phyloP scores from a whole-genome alignment of 2,888 invertebrate genomes.

The Oscheius sp. region DNA sequence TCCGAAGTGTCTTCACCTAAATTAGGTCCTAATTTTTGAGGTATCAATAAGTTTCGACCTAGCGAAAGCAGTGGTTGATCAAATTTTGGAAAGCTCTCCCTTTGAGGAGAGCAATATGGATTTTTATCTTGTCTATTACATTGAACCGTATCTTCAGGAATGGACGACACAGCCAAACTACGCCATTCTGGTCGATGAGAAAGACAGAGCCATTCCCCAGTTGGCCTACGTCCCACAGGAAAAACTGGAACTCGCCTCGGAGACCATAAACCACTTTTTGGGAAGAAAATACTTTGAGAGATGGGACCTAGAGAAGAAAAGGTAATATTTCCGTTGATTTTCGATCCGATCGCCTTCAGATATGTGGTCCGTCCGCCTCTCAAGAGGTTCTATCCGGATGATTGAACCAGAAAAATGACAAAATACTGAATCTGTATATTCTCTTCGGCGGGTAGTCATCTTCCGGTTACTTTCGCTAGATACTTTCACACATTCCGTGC shows the following conservation, averaged over 20 bases:
- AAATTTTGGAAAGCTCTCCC: background rate
- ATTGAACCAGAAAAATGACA: background rate
- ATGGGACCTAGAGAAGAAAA: slow-evolving; percentile 47
- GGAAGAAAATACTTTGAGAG: slow-evolving; percentile 51
- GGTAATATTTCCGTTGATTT: background rate
- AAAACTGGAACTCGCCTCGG: background rate
- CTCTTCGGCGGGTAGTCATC: background rate
- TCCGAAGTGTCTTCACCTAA: no score
- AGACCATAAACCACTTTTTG: background rate
- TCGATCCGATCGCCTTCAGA: slow-evolving; percentile 3
- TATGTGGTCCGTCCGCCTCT: slow-evolving; percentile 18
- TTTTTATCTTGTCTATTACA: background rate
- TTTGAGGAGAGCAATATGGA: background rate
- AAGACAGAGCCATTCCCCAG: slow-evolving; percentile 75
- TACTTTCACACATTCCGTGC: no score
- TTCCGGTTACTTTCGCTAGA: no score
- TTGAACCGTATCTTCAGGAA: slow-evolving; percentile 35
- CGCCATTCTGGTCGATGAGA: slow-evolving; percentile 76
- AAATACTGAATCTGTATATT: background rate
- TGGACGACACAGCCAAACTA: slow-evolving; percentile 75
- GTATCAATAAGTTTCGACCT: background rate
- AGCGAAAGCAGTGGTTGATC: background rate
- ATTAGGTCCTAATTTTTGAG: no score
- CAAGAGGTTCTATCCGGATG: slow-evolving; percentile 25
- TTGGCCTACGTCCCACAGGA: slow-evolving; percentile 75